Conservation (phyloP, 2,113 vertebrate genomes). For the Ctenodactylus gundi region DNA sequence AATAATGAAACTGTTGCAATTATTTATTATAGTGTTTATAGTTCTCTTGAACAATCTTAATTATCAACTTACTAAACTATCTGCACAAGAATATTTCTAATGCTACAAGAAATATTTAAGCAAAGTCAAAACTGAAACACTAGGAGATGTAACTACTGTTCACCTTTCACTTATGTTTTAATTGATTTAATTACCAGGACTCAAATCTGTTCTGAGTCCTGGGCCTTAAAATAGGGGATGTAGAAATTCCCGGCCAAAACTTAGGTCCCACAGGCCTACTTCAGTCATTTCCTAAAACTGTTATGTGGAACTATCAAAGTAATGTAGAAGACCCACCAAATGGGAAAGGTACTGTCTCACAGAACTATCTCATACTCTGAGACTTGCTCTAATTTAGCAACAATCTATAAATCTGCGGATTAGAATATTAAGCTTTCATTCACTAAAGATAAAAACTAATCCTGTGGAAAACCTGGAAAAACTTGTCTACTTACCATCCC, state of each 20-base stretch:
- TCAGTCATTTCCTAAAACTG: neutral
- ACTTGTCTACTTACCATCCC: neutral
- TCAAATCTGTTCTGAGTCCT: neutral
- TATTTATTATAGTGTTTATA: neutral
- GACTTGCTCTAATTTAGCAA: neutral
- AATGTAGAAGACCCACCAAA: neutral
- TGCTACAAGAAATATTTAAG: neutral
- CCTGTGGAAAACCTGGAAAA: neutral
- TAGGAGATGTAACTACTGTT: neutral
- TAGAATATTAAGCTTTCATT: neutral
- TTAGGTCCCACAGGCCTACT: neutral
- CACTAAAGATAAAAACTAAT: neutral
- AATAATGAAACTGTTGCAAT: neutral
- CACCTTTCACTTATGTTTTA: slow-evolving; percentile 9
- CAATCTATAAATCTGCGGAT: neutral
- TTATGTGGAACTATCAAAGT: neutral
- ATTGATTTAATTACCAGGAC: neutral
- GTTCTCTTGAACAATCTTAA: neutral
- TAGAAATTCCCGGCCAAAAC: neutral
- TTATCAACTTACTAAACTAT: slow-evolving; percentile 13
- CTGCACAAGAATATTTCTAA: neutral
- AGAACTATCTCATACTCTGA: neutral
- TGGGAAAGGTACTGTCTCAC: neutral
- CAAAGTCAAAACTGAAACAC: neutral
- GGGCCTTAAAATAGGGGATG: neutral